A percentile compares a stretch with the other conserved stretches of the same genome.
These are phyloP conservation scores for Atherinosoma microstoma DNA, from an alignment of 2,797 vertebrate species.

Conservation along the genomic window DNA sequence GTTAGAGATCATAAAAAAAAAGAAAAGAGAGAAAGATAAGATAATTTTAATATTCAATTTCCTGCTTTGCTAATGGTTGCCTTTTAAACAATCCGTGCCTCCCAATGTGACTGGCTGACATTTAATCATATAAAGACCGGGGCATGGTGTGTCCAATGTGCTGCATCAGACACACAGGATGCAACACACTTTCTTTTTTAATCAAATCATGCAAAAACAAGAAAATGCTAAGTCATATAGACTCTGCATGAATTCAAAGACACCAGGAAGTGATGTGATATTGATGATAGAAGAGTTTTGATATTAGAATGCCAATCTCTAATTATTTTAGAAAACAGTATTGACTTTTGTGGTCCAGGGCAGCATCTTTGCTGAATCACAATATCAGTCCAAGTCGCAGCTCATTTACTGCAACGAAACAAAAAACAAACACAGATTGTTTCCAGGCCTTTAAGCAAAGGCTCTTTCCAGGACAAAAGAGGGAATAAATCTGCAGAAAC, in stretches of 20 bases:
- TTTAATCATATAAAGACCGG: background rate
- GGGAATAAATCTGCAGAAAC: background rate
- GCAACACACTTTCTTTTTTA: background rate
- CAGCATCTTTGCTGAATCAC: slow-evolving; percentile 45
- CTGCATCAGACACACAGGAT: background rate
- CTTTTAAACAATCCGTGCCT: background rate
- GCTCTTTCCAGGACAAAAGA: background rate
- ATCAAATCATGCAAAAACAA: background rate
- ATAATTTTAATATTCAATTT: background rate
- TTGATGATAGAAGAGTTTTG: slow-evolving; percentile 42
- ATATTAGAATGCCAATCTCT: slow-evolving; percentile 42
- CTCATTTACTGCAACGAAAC: slow-evolving; percentile 47
- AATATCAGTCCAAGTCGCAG: slow-evolving; percentile 46
- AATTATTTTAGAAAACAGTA: slow-evolving; percentile 60
- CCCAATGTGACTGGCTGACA: background rate
- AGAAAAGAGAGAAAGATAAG: background rate
- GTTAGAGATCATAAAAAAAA: background rate
- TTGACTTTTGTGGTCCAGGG: slow-evolving; percentile 44
- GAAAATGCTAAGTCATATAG: background rate
- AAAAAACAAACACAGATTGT: slow-evolving; percentile 17
- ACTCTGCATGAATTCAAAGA: background rate
- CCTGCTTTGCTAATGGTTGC: background rate
- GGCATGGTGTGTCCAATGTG: background rate
- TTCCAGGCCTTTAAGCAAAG: slow-evolving; percentile 5
- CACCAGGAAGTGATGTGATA: slow-evolving; percentile 19